Percentiles rank a stretch among this genome's conserved stretches.
Evolutionary conservation across 2,797 vertebrate genomes (phyloP).

Genomic region (Falco columbarius): DNA sequence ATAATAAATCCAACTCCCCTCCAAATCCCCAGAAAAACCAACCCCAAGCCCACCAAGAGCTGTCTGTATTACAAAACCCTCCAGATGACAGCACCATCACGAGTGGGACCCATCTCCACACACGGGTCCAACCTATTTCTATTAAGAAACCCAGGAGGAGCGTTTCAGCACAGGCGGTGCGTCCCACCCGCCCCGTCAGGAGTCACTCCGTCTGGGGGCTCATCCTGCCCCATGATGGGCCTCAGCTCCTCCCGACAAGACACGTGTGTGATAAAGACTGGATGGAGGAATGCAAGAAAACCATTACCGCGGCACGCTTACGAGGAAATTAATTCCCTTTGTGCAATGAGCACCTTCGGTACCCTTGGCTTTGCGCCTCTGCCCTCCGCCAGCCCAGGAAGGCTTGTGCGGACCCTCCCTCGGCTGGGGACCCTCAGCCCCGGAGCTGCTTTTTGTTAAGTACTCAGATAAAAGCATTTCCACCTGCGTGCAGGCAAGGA

Average conservation of each 20-base stretch:
- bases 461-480: neutral
- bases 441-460: neutral
- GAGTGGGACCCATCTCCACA: neutral
- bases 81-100: neutral
- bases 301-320: fast-evolving
- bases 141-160: fast-evolving
- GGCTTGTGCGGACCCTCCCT: neutral
- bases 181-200: neutral
- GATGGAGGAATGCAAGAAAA: neutral
- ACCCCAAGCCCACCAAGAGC: neutral
- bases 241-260: neutral
- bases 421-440: neutral
- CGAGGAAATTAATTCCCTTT: neutral
- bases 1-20: neutral
- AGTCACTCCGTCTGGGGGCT: neutral
- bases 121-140: neutral
- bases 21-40: neutral
- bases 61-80: neutral
- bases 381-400: neutral
- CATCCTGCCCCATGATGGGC: fast-evolving
- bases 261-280: fast-evolving
- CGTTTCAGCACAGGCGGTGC: fast-evolving
- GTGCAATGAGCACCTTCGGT: neutral
- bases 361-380: neutral
- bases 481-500: neutral